Evolutionary conservation across 2,113 vertebrate genomes (phyloP).

Genomic region (Uria lomvia): DNA sequence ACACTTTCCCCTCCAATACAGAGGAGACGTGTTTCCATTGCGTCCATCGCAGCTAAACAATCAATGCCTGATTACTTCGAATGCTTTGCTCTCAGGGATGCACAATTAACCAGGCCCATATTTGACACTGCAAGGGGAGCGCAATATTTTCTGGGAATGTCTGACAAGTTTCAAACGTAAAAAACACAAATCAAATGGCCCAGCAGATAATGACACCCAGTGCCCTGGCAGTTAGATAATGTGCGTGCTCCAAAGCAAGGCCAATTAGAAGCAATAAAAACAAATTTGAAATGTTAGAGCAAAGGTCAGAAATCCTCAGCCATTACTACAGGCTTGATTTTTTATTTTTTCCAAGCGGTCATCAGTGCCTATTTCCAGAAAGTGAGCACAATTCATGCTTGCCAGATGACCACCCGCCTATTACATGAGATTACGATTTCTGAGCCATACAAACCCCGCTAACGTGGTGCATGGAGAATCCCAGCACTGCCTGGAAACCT

Average conservation of each 20-base stretch:
- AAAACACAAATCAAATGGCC: constrained; percentile 37
- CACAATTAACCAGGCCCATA: constrained; percentile 1
- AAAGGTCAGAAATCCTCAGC: constrained; percentile 47
- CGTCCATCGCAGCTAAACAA: background rate
- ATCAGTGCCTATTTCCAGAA: background rate
- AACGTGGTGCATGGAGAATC: background rate
- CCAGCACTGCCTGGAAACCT: background rate
- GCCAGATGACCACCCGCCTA: background rate
- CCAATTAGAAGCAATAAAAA: constrained; percentile 59
- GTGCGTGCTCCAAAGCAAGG: constrained; percentile 29
- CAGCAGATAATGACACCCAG: constrained; percentile 32
- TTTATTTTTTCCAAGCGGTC: background rate
- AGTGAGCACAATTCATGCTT: background rate
- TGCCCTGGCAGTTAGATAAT: constrained; percentile 15
- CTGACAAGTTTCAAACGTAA: constrained; percentile 25
- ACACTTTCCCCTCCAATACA: background rate
- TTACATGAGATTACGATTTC: background rate
- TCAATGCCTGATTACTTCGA: constrained; percentile 24
- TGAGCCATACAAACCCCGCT: background rate
- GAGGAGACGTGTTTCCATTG: background rate
- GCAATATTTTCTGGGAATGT: background rate
- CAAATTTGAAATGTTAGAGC: constrained; percentile 45
- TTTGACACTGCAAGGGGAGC: background rate
- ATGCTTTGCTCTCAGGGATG: constrained; percentile 3
- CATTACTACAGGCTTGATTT: background rate